phyloP scores from a whole-genome alignment of 2,113 vertebrate species.

The Neogobius melanostomus region DNA sequence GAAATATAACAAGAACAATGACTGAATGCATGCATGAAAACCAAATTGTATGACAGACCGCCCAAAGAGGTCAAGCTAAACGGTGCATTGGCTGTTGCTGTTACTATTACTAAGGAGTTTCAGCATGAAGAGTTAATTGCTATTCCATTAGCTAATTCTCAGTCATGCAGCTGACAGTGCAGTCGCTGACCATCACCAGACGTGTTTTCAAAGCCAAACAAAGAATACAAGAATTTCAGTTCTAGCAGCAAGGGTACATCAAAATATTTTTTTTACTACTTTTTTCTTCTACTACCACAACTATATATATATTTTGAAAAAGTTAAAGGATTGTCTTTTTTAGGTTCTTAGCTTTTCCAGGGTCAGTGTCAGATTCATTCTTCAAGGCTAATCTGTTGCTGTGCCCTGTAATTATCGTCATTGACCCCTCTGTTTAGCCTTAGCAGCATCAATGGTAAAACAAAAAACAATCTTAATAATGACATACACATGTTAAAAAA shows the following conservation, averaged over 20 bases:
- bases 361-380: background rate
- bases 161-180: constrained; percentile 23
- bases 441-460: background rate
- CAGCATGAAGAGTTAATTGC: constrained; percentile 32
- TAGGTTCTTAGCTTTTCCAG: background rate
- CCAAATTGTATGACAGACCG: constrained; percentile 10
- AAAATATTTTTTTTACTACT: too few species aligned
- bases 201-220: constrained; percentile 37
- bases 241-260: background rate
- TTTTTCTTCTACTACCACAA: background rate
- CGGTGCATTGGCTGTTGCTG: constrained; percentile 23
- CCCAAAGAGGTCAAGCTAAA: constrained; percentile 2
- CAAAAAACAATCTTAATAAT: background rate
- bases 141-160: constrained; percentile 18
- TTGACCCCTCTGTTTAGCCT: background rate
- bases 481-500: background rate
- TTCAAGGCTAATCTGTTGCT: background rate
- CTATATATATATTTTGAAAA: background rate
- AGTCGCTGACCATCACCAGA: constrained; percentile 37
- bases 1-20: background rate
- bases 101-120: constrained; percentile 28
- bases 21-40: constrained; percentile 1
- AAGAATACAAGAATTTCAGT: constrained; percentile 1
- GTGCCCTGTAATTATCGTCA: background rate
- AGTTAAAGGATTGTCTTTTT: background rate